Percentiles rank a stretch among this genome's conserved stretches.
Conservation (phyloP, 2,113 vertebrate genomes). For the Oreocharis arfaki region DNA sequence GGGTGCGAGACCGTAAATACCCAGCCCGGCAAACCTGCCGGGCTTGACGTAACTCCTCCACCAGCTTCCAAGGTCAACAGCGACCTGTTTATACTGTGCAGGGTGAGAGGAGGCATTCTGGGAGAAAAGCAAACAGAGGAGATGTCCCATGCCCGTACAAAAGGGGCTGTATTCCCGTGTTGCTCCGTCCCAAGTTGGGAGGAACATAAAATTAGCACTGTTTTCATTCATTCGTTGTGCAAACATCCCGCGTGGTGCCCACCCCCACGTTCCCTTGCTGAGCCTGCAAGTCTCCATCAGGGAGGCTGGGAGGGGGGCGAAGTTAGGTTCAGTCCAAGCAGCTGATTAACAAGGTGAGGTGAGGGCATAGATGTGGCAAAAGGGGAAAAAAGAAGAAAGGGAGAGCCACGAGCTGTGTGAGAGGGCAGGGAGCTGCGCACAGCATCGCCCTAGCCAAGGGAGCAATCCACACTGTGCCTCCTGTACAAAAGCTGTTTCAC, state of each 20-base stretch:
- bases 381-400: background rate
- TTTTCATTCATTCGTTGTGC: constrained; percentile 31
- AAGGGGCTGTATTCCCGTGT: constrained; percentile 36
- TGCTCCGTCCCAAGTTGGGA: background rate
- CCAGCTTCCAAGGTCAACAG: constrained; percentile 53
- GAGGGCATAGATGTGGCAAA: background rate
- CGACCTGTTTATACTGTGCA: constrained; percentile 7
- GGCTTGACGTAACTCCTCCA: background rate
- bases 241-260: background rate
- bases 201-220: constrained; percentile 22
- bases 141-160: background rate
- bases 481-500: background rate
- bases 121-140: constrained; percentile 37
- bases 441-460: background rate
- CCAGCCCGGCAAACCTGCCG: background rate
- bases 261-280: background rate
- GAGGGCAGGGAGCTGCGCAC: background rate
- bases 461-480: rapidly evolving
- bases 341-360: background rate
- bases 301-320: background rate
- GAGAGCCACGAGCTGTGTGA: background rate
- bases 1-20: background rate
- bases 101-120: constrained; percentile 40
- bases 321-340: background rate
- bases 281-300: background rate